phyloP scores from a whole-genome alignment of 2,113 vertebrate genomes.

The Oxyura jamaicensis region DNA sequence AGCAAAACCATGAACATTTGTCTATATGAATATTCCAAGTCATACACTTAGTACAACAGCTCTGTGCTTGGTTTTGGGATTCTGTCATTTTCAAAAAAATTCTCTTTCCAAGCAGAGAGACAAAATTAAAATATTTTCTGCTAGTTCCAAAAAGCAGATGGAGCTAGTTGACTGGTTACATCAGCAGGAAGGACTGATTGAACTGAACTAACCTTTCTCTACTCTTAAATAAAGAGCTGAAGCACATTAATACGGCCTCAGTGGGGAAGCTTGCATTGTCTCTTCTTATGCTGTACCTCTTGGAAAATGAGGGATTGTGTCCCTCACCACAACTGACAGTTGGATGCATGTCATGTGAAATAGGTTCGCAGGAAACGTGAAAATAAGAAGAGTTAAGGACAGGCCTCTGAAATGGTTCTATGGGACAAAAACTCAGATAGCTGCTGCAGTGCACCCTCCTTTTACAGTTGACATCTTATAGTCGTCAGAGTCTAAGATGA shows the following conservation, averaged over 20 bases:
- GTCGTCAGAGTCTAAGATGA: not conserved
- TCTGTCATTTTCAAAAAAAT: not conserved
- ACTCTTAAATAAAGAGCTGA: not conserved
- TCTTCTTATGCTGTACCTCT: not conserved
- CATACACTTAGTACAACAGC: not conserved
- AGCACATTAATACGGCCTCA: not conserved
- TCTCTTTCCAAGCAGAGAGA: not conserved
- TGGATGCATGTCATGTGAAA: not conserved
- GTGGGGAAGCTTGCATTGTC: not conserved
- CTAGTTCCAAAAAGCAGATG: not conserved
- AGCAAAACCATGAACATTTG: not conserved
- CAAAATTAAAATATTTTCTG: not conserved
- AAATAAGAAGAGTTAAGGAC: not conserved
- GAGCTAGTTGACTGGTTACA: not conserved
- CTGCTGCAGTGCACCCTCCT: not conserved
- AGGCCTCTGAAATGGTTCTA: not conserved
- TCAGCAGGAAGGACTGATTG: not conserved
- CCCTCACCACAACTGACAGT: not conserved
- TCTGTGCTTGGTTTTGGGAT: not conserved
- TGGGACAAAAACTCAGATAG: not conserved
- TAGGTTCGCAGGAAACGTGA: not conserved
- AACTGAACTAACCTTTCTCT: not conserved
- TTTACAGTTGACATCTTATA: not conserved
- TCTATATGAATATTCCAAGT: not conserved
- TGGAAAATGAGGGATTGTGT: not conserved